A percentile compares a stretch with the other conserved stretches of the same genome.
These are phyloP conservation scores for Pseudomugil tenellus DNA, from an alignment of 2,797 vertebrate genomes.

Conservation along the genomic window DNA sequence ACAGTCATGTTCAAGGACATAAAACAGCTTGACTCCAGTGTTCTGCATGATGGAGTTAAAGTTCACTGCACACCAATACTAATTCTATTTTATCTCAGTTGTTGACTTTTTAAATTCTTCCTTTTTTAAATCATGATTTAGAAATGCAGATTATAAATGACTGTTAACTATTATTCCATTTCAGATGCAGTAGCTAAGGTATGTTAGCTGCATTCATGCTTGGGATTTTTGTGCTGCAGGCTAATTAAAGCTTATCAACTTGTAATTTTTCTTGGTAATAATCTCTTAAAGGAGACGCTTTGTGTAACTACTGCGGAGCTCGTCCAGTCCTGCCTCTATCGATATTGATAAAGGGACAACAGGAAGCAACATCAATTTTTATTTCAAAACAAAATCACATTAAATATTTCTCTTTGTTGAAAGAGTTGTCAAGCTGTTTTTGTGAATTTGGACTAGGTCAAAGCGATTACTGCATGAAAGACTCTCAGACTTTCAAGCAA, in stretches of 20 bases:
- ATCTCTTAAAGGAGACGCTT: conserved; percentile 61
- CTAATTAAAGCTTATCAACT: conserved; percentile 67
- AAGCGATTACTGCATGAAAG: not conserved
- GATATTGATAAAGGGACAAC: not conserved
- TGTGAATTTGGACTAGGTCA: rapidly evolving
- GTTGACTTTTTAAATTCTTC: not conserved
- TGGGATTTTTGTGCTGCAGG: conserved; percentile 26
- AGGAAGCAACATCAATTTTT: no score
- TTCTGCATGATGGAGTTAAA: not conserved
- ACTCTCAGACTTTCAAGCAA: not conserved
- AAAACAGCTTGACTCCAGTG: conserved; percentile 26
- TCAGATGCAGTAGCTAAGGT: not conserved
- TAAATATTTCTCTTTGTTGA: not conserved
- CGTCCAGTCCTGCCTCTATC: conserved; percentile 11
- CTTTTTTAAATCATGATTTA: not conserved
- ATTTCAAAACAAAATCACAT: not conserved
- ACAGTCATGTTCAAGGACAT: conserved; percentile 46
- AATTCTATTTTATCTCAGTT: not conserved
- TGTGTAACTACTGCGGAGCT: conserved; percentile 23
- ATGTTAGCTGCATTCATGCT: conserved; percentile 13
- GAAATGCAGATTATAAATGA: not conserved
- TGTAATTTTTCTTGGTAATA: conserved; percentile 33
- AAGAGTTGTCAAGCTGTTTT: not conserved
- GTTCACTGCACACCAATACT: not conserved
- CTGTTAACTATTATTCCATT: not conserved